Evolutionary conservation across 2,888 invertebrate species (phyloP).

Genomic region (Epirrita christyi): DNA sequence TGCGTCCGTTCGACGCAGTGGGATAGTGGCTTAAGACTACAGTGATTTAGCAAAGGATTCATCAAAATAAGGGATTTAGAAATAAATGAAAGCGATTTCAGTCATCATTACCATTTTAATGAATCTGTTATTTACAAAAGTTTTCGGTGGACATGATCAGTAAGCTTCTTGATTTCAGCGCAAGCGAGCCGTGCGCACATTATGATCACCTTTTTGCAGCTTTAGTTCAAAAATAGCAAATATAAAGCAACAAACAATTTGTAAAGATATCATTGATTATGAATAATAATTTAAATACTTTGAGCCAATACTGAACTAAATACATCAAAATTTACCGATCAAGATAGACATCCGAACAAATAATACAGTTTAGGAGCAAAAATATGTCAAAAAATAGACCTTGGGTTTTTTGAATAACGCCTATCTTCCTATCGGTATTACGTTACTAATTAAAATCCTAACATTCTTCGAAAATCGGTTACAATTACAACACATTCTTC

Average conservation of each 20-base stretch:
- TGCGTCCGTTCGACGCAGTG: no score
- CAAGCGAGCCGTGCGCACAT: slow-evolving; percentile 51
- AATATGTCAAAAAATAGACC: slow-evolving; percentile 42
- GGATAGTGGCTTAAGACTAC: no score
- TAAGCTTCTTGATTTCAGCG: slow-evolving; percentile 53
- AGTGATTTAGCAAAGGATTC: no score
- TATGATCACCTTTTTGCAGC: slow-evolving; percentile 26
- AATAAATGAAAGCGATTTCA: slow-evolving; percentile 56
- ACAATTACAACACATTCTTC: slow-evolving; percentile 38
- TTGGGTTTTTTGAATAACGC: slow-evolving; percentile 31
- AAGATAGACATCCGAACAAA: slow-evolving; percentile 38
- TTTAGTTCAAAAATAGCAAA: slow-evolving; percentile 30
- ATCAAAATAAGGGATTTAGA: neutral
- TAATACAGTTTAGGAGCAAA: slow-evolving; percentile 37
- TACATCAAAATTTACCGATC: slow-evolving; percentile 41
- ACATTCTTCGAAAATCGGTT: slow-evolving; percentile 42
- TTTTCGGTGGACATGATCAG: slow-evolving; percentile 78
- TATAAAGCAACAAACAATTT: slow-evolving; percentile 29
- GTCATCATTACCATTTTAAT: slow-evolving; percentile 79
- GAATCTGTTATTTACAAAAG: slow-evolving; percentile 79
- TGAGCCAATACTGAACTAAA: slow-evolving; percentile 76
- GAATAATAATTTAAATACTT: slow-evolving; percentile 60
- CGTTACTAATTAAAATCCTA: slow-evolving; percentile 32
- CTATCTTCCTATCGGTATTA: slow-evolving; percentile 29
- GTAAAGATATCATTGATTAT: slow-evolving; percentile 44